phyloP scores from a whole-genome alignment of 2,888 invertebrate genomes.

The Leptopilina drosophilae region DNA sequence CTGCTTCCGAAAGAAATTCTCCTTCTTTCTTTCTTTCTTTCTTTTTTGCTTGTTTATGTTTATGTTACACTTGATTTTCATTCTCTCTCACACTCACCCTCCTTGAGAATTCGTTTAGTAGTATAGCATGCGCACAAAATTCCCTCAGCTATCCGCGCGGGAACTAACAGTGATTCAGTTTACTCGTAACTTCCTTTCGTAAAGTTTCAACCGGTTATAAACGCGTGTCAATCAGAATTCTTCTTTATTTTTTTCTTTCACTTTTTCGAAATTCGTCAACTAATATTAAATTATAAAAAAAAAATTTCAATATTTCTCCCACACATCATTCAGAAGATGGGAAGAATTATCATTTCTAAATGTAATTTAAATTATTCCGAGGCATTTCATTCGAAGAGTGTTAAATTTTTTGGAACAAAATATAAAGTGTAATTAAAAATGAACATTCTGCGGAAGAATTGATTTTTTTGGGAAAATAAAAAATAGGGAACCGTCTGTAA shows the following conservation, averaged over 20 bases:
- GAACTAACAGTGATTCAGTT: constrained; percentile 38
- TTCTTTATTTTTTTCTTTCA: neutral
- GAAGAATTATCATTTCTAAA: neutral
- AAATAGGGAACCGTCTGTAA: neutral
- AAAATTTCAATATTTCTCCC: neutral
- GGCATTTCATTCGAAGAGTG: neutral
- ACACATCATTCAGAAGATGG: neutral
- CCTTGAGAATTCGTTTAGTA: neutral
- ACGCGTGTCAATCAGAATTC: neutral
- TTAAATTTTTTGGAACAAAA: constrained; percentile 9
- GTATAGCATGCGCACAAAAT: constrained; percentile 26
- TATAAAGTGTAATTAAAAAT: constrained; percentile 1
- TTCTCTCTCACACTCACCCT: constrained; percentile 29
- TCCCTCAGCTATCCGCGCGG: constrained; percentile 32
- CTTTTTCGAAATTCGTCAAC: neutral
- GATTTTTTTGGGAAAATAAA: neutral
- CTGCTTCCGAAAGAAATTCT: neutral
- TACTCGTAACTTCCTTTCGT: constrained; percentile 31
- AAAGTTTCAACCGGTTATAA: constrained; percentile 12
- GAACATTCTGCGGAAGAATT: neutral
- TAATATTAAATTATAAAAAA: neutral
- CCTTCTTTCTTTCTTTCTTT: neutral
- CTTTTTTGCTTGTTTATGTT: neutral
- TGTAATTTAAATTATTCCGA: neutral
- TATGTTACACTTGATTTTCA: neutral